Percentiles rank a stretch among this genome's conserved stretches.
Evolutionary conservation across 2,797 vertebrate species (phyloP).

Genomic region (Sebastes hubbsi): DNA sequence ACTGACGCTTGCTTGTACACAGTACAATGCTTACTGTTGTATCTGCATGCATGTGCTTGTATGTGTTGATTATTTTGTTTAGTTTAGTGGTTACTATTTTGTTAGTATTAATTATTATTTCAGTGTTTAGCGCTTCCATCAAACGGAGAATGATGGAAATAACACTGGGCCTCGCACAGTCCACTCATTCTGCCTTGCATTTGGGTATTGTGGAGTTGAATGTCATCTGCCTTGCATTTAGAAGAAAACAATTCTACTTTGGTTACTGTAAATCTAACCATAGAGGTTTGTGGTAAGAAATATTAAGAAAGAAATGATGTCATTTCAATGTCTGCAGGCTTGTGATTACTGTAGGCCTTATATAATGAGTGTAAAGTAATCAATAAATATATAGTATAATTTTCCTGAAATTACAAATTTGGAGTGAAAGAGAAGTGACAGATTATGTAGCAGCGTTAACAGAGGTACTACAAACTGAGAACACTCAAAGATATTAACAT

Average conservation of each 20-base stretch:
- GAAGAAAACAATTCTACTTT: conserved; percentile 23
- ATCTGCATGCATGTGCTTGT: conserved; percentile 45
- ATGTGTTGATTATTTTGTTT: conserved; percentile 20
- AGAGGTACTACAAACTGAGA: neutral
- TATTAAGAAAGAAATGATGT: neutral
- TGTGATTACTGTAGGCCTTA: neutral
- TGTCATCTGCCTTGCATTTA: neutral
- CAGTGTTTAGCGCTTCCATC: conserved; percentile 44
- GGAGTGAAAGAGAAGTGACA: neutral
- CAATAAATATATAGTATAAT: neutral
- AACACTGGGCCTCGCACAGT: neutral
- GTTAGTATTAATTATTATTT: conserved; percentile 43
- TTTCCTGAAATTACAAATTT: conserved; percentile 18
- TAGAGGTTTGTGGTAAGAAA: neutral
- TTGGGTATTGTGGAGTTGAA: neutral
- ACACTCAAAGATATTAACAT: neutral
- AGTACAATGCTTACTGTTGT: conserved; percentile 23
- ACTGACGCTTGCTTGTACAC: conserved; percentile 18
- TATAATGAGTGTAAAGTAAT: neutral
- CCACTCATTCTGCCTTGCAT: conserved; percentile 21
- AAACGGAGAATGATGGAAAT: neutral
- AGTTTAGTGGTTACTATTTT: conserved; percentile 2
- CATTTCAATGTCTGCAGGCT: conserved; percentile 23
- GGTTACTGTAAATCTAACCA: conserved; percentile 32
- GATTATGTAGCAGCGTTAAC: conserved; percentile 46